A percentile compares a stretch with the other conserved stretches of the same genome.
Conservation (phyloP, 2,888 invertebrate species). For the Drosophila emarginata region DNA sequence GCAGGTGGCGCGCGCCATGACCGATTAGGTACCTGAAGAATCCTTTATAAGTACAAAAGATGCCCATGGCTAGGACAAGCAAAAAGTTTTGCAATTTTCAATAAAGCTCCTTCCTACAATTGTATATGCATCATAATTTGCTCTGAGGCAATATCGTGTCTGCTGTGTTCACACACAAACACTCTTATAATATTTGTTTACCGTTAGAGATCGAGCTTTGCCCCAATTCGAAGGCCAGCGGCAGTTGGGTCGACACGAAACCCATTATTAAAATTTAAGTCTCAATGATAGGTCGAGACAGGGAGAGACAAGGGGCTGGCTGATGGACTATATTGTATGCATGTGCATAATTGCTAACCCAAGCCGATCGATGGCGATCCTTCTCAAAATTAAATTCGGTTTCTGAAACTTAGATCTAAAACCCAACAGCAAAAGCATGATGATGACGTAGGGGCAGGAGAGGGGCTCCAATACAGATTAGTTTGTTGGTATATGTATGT, state of each 20-base stretch:
- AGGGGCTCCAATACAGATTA: constrained; percentile 17
- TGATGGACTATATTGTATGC: constrained; percentile 44
- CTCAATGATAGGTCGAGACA: constrained; percentile 36
- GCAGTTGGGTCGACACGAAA: constrained; percentile 44
- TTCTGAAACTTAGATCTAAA: constrained; percentile 8
- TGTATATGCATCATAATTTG: constrained; percentile 24
- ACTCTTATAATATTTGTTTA: constrained; percentile 45
- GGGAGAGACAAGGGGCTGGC: constrained; percentile 7
- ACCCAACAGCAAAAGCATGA: background rate
- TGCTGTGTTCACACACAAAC: constrained; percentile 5
- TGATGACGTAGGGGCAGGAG: constrained; percentile 9
- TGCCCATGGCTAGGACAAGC: constrained; percentile 1
- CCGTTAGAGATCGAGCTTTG: constrained; percentile 58
- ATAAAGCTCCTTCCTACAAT: constrained; percentile 17
- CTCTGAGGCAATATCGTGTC: constrained; percentile 41
- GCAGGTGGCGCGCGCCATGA: constrained; percentile 54
- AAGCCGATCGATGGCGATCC: constrained; percentile 39
- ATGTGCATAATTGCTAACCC: constrained; percentile 62
- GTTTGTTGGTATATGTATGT: constrained; percentile 11
- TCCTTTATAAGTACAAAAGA: background rate
- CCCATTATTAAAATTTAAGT: constrained; percentile 69
- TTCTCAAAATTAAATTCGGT: constrained; percentile 44
- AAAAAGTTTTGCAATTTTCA: constrained; percentile 8
- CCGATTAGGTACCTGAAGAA: constrained; percentile 26
- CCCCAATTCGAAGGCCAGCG: constrained; percentile 67